Base-by-base conservation (phyloP, 2,888 invertebrate species). In the Cantharis flavilabris region DNA sequence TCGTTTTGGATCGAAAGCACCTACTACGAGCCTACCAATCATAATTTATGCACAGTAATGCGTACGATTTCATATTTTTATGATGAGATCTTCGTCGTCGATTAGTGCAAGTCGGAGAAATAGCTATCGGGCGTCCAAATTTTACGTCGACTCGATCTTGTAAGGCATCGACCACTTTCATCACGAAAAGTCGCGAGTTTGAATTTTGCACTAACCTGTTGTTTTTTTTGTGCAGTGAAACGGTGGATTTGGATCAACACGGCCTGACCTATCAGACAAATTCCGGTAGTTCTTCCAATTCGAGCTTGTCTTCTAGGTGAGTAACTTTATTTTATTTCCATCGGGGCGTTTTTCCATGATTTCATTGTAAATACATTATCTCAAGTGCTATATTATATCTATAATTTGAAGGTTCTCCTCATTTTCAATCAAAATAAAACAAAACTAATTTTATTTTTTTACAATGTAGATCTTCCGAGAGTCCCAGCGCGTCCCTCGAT, bases 401-500 rank as follows among this genome's bases (percentile, higher is more conserved):
- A 49, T 49, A 49, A 49, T 49, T 13, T 49, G 33, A 49, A 49
- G 33, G 33, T 49, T 49, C 33, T n/a, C n/a, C n/a, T 49, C 20
- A 20, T 20, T 20, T 20, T 20, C 20, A 20, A 20, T 20, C 20
- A 20, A 20, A 20, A 20, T 0, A 3, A 49, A 4, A n/a, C 33
- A n/a, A 49, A 49, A n/a, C n/a, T 13, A 65, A 65, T 13, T 0
- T 65, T 65, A 71, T 79, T 71, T 49, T 71, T 9, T 33, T n/a
- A 79, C 75, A 76, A 77, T 79, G 14, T 81, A 87, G 91, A 83
- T 90, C 91, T 85, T 90, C 93, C 85, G 95, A 95, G 86, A 95
- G 94, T 88, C 94, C 94, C 4, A 87, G 80, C 92, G 93, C 92
- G 83, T 94, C 94, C 77, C 90, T 93, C 88, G 94, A 94, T 87